These are phyloP conservation scores for Nymphalis urticae DNA, from an alignment of 2,888 invertebrate species.

Conservation along the genomic window DNA sequence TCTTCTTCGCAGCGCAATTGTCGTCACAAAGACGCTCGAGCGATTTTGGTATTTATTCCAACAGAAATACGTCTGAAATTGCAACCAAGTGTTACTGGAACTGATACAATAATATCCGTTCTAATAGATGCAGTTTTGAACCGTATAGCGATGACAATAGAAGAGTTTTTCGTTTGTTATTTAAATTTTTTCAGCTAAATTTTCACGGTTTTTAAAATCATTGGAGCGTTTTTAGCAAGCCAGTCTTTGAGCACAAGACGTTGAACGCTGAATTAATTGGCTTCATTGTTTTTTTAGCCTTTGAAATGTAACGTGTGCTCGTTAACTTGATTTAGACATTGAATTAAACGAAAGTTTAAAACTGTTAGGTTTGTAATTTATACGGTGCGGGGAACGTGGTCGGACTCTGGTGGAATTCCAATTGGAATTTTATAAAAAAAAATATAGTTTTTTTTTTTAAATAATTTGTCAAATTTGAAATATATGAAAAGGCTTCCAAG, in stretches of 20 bases:
- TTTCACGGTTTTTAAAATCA: conserved; percentile 40
- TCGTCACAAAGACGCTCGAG: neutral
- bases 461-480: no score
- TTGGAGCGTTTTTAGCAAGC: conserved; percentile 38
- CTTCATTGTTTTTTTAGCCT: conserved; percentile 41
- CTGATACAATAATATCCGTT: neutral
- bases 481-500: no score
- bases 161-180: conserved; percentile 6
- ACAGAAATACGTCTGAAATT: conserved; percentile 39
- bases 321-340: conserved; percentile 32
- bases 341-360: conserved; percentile 5
- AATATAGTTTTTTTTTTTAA: neutral
- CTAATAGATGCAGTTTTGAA: neutral
- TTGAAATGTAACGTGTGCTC: conserved; percentile 37
- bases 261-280: conserved; percentile 53
- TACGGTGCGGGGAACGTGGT: neutral
- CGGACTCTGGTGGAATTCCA: neutral
- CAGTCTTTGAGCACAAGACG: conserved; percentile 22
- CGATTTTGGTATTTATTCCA: conserved; percentile 36
- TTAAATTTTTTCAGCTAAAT: conserved; percentile 23
- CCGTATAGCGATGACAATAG: conserved; percentile 6
- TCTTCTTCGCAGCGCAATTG: conserved; percentile 18
- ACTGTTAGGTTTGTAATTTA: conserved; percentile 4
- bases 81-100: neutral
- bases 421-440: neutral